These are phyloP conservation scores for Taenioides sp. DNA, from an alignment of 2,797 vertebrate genomes.

Conservation along the genomic window DNA sequence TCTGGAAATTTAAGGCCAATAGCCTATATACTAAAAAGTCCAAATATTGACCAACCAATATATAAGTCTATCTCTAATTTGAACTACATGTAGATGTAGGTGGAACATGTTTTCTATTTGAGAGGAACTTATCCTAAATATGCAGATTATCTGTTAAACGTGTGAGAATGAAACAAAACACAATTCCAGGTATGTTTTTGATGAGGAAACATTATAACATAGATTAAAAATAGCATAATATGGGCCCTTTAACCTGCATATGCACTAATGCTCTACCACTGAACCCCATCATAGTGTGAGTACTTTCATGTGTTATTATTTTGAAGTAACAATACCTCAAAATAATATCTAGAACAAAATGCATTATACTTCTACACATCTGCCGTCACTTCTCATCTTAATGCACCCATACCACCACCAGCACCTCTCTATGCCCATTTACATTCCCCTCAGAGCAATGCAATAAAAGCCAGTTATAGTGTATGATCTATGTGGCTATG, in stretches of 20 bases:
- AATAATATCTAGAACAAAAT: neutral
- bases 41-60: no score
- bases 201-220: no score
- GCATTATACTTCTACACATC: neutral
- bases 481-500: constrained; percentile 19
- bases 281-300: neutral
- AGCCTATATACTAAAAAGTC: no score
- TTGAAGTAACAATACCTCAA: neutral
- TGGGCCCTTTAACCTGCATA: neutral
- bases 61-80: no score
- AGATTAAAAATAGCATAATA: no score
- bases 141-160: no score
- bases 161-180: no score
- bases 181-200: no score
- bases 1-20: no score
- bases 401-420: neutral
- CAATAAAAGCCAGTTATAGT: constrained; percentile 5
- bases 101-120: no score
- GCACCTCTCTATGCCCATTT: neutral
- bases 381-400: neutral
- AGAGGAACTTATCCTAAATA: no score
- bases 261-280: neutral
- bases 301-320: neutral
- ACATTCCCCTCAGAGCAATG: neutral
- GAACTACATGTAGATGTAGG: neutral